Percentiles rank a stretch among this genome's conserved stretches.
Conservation (phyloP, 1,140 invertebrate genomes). For the Pseudomyrmex gracilis region DNA sequence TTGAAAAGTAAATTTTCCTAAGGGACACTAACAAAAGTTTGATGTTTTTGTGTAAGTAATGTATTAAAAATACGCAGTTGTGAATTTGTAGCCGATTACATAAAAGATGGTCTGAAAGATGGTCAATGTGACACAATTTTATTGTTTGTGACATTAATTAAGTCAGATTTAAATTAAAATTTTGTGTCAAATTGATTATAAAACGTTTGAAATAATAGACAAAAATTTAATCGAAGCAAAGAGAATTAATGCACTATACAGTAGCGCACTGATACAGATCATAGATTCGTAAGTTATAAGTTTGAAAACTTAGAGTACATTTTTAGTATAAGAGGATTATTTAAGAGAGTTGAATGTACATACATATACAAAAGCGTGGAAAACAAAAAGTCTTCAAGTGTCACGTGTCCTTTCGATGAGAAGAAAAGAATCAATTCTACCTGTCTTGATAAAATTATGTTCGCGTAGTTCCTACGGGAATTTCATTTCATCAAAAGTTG, state of each 20-base stretch:
- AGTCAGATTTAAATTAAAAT: too few relatives aligned
- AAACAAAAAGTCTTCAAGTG: constrained; percentile 18
- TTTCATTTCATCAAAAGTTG: constrained; percentile 49
- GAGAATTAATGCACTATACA: not conserved
- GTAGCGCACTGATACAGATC: not conserved
- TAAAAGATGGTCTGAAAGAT: too few relatives aligned
- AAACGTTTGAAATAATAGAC: not conserved
- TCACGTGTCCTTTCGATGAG: not conserved
- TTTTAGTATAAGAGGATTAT: constrained; percentile 39
- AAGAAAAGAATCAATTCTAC: not conserved
- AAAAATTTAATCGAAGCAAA: constrained; percentile 12
- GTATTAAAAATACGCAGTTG: too few relatives aligned
- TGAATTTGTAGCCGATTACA: too few relatives aligned
- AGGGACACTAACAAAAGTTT: too few relatives aligned
- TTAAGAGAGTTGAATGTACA: not conserved
- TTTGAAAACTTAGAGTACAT: not conserved
- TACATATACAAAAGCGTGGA: constrained; percentile 8
- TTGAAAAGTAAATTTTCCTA: too few relatives aligned
- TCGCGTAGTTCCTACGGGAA: constrained; percentile 24
- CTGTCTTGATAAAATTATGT: constrained; percentile 24
- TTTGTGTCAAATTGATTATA: too few relatives aligned
- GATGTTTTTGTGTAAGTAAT: too few relatives aligned
- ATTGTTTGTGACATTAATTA: too few relatives aligned
- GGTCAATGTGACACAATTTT: too few relatives aligned
- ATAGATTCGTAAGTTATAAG: not conserved